Percentiles rank a stretch among this genome's conserved stretches.
Evolutionary conservation across 2,113 vertebrate genomes (phyloP).

Genomic region (Scortum barcoo): DNA sequence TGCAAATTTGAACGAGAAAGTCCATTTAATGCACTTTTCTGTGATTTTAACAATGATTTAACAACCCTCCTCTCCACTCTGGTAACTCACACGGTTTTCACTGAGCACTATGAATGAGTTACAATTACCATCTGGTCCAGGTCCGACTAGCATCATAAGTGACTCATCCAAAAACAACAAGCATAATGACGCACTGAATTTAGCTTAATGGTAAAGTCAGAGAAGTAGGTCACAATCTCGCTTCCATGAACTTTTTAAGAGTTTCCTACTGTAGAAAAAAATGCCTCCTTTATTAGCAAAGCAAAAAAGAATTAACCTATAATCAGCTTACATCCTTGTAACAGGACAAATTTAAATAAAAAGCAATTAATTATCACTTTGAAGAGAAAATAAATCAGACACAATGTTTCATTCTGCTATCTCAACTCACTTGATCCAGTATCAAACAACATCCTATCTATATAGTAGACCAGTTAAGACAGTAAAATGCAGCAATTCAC

Average conservation of each 20-base stretch:
- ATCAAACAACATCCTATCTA: conserved; percentile 48
- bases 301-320: conserved; percentile 30
- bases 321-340: conserved; percentile 12
- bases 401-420: conserved; percentile 29
- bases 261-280: conserved; percentile 34
- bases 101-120: conserved; percentile 17
- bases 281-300: conserved; percentile 37
- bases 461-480: conserved; percentile 59
- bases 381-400: conserved; percentile 23
- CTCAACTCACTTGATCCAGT: conserved; percentile 33
- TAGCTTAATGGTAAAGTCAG: conserved; percentile 8
- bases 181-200: conserved; percentile 13
- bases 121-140: conserved; percentile 47
- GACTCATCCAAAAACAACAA: conserved; percentile 54
- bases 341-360: conserved; percentile 41
- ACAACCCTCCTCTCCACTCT: conserved; percentile 19
- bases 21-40: conserved; percentile 57
- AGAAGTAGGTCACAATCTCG: conserved; percentile 50
- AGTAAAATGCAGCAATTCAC: conserved; percentile 75
- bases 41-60: conserved; percentile 35
- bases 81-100: not conserved
- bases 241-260: conserved; percentile 5
- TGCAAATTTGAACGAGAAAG: conserved; percentile 20
- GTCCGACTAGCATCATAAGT: conserved; percentile 35
- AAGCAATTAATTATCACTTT: conserved; percentile 31